Percentiles rank a stretch among this genome's conserved stretches.
Conservation (phyloP, 2,888 invertebrate genomes). For the Andrena haemorrhoa region DNA sequence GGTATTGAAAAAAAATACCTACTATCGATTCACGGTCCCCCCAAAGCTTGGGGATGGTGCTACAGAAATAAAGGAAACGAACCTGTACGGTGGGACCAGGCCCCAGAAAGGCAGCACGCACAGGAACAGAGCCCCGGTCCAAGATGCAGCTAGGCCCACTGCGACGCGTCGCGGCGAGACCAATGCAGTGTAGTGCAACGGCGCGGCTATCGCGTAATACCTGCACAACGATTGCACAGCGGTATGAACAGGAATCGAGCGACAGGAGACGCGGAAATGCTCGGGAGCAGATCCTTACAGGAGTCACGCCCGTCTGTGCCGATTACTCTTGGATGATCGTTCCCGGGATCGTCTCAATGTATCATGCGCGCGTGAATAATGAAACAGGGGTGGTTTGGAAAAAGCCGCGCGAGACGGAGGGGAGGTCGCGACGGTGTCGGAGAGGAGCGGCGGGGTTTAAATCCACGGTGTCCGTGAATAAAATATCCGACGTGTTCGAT, state of each 20-base stretch:
- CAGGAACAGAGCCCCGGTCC: constrained; percentile 88
- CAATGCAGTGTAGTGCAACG: constrained; percentile 91
- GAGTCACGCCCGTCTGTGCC: not conserved
- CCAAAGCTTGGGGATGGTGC: too few species aligned
- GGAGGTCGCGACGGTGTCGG: constrained; percentile 13
- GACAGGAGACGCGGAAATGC: not conserved
- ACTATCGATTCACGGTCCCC: too few species aligned
- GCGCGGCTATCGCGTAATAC: constrained; percentile 92
- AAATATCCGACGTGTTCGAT: constrained; percentile 57
- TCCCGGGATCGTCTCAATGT: constrained; percentile 17
- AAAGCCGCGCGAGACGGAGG: not conserved
- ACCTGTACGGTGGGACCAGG: constrained; percentile 86
- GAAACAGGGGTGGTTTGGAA: not conserved
- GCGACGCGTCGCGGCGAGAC: constrained; percentile 90
- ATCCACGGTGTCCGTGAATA: constrained; percentile 53
- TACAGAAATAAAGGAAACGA: not conserved
- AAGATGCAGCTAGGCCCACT: constrained; percentile 89
- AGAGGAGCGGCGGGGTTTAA: constrained; percentile 35
- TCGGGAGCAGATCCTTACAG: constrained; percentile 1
- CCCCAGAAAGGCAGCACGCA: constrained; percentile 88
- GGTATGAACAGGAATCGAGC: not conserved
- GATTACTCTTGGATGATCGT: constrained; percentile 10
- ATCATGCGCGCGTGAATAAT: constrained; percentile 37
- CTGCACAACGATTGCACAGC: constrained; percentile 77
- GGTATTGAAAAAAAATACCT: too few species aligned